Evolutionary conservation across 1,140 invertebrate species (phyloP).

Genomic region (Coenobita brevimanus): DNA sequence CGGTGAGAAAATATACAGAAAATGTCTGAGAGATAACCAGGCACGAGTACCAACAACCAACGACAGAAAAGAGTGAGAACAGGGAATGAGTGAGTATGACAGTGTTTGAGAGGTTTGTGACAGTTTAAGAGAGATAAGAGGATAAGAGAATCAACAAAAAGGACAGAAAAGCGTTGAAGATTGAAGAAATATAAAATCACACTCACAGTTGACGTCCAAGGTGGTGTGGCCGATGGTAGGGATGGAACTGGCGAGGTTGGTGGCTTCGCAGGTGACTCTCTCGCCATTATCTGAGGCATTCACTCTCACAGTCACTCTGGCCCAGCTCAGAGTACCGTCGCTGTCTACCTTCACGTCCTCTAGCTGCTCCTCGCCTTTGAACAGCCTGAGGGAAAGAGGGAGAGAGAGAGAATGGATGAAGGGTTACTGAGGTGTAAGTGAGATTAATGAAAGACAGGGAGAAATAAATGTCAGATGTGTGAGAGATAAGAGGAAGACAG

Average conservation of each 20-base stretch:
- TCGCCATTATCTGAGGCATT: constrained; percentile 32
- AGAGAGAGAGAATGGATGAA: neutral
- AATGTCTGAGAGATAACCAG: no score
- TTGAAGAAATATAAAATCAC: no score
- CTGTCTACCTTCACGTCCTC: constrained; percentile 10
- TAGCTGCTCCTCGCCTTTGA: constrained; percentile 25
- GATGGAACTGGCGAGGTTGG: constrained; percentile 31
- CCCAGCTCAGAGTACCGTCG: constrained; percentile 25
- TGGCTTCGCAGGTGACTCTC: constrained; percentile 37
- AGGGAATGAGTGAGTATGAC: no score
- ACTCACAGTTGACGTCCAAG: constrained; percentile 44
- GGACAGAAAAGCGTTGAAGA: no score
- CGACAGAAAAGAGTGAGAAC: no score
- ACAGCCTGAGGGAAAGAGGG: constrained; percentile 24
- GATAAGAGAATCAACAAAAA: no score
- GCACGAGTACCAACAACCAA: no score
- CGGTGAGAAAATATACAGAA: no score
- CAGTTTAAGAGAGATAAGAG: no score
- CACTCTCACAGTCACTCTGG: constrained; percentile 26
- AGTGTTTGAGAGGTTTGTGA: no score
- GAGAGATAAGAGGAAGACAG: no score
- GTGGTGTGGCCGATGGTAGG: constrained; percentile 26
- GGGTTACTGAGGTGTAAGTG: no score
- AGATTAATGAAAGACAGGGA: neutral
- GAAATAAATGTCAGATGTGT: neutral